Conservation (phyloP, 2,888 invertebrate species). For the Malachius bipustulatus region DNA sequence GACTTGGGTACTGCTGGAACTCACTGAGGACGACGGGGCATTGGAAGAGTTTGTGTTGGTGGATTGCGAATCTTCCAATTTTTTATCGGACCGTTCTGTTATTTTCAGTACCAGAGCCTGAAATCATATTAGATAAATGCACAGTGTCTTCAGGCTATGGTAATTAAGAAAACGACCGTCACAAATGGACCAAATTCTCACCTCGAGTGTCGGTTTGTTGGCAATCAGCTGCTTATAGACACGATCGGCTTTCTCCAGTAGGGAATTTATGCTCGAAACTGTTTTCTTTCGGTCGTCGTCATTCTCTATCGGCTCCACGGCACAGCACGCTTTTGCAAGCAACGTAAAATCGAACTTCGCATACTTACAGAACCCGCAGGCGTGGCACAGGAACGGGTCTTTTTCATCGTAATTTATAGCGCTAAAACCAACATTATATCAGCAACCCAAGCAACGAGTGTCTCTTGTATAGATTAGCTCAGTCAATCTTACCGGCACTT, state of each 20-base stretch:
- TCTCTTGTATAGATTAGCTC: slow-evolving; percentile 1
- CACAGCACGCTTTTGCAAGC: slow-evolving; percentile 83
- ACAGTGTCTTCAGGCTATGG: slow-evolving; percentile 1
- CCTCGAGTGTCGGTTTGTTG: slow-evolving; percentile 83
- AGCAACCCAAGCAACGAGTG: background rate
- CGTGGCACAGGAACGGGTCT: slow-evolving; percentile 96
- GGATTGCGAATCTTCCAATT: slow-evolving; percentile 37
- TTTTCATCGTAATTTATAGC: slow-evolving; percentile 99
- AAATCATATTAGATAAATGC: slow-evolving; percentile 13
- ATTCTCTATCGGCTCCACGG: slow-evolving; percentile 93
- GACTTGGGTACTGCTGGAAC: slow-evolving; percentile 35
- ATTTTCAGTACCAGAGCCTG: slow-evolving; percentile 71
- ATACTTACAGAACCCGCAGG: slow-evolving; percentile 98
- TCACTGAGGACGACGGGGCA: slow-evolving; percentile 19
- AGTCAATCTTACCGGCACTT: slow-evolving; percentile 64
- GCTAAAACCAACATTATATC: no score
- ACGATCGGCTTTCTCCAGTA: slow-evolving; percentile 88
- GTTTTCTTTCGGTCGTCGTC: slow-evolving; percentile 95
- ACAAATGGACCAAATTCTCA: slow-evolving; percentile 22
- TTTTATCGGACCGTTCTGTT: slow-evolving; percentile 66
- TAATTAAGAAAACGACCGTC: background rate
- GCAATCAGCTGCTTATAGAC: slow-evolving; percentile 84
- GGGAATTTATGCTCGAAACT: slow-evolving; percentile 76
- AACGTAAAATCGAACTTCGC: slow-evolving; percentile 96
- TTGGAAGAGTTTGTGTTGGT: slow-evolving; percentile 17